Percentiles rank a stretch among this genome's conserved stretches.
Evolutionary conservation across 2,888 invertebrate genomes (phyloP).

Genomic region (Xylocampa areola): DNA sequence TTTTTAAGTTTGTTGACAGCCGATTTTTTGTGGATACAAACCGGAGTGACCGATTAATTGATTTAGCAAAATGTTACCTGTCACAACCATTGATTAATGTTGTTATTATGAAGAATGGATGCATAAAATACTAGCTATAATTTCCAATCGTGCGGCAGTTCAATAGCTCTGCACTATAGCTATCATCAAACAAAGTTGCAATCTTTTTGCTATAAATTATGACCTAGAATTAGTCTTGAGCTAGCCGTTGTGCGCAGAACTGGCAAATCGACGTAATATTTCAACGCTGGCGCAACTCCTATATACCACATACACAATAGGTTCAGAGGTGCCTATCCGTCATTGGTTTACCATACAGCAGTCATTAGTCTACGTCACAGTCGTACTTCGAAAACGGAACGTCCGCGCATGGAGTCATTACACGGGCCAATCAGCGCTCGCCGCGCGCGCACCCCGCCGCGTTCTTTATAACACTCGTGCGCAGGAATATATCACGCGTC

Average conservation of each 20-base stretch:
- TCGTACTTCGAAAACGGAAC: constrained; percentile 71
- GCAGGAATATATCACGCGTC: constrained; percentile 87
- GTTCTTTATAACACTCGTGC: constrained; percentile 84
- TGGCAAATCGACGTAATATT: constrained; percentile 68
- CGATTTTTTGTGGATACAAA: constrained; percentile 38
- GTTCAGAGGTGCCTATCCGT: constrained; percentile 86
- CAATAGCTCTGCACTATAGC: constrained; percentile 23
- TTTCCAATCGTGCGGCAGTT: constrained; percentile 26
- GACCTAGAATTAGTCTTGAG: constrained; percentile 56
- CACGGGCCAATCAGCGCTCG: constrained; percentile 80
- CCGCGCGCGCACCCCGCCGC: constrained; percentile 85
- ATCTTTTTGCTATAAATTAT: constrained; percentile 54
- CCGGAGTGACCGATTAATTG: constrained; percentile 41
- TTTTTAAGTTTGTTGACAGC: constrained; percentile 31
- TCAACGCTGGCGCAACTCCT: constrained; percentile 64
- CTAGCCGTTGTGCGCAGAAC: constrained; percentile 63
- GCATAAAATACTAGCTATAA: constrained; percentile 8
- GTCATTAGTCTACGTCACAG: constrained; percentile 83
- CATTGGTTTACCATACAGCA: constrained; percentile 82
- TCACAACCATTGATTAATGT: constrained; percentile 30
- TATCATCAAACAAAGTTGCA: constrained; percentile 48
- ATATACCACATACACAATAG: constrained; percentile 80
- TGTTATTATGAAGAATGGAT: neutral
- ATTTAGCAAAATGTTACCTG: constrained; percentile 17
- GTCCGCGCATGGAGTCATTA: constrained; percentile 80